Evolutionary conservation across 2,113 vertebrate genomes (phyloP), one percentile per base, ranked within the genome.

Genomic region (Entelurus aequoreus): DNA sequence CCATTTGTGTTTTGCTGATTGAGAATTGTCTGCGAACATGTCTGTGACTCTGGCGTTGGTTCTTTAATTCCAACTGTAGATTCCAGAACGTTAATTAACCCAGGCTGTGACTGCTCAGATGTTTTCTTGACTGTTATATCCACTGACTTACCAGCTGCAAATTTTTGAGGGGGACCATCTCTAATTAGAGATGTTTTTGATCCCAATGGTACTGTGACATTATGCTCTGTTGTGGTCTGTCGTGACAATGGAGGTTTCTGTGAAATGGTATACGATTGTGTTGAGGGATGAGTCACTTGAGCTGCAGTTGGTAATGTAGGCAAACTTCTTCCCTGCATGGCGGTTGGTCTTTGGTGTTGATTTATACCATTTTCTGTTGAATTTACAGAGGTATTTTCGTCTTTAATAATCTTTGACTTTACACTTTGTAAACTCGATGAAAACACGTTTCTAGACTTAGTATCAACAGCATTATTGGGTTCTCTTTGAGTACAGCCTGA

Each of bases 61-160:
- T 90, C 88, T 2, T 89, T 84, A n/a, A 85, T 83, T 58, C 79
- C 80, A 40, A 90, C 88, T 65, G 93, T 91, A 3, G 86, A 89
- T 88, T 93, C 95, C 37, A 98, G 92, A 78, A 96, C 90, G 65
- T 84, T 91, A 74, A 94, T 88, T 74, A 95, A 90, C 48, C 93
- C 84, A 68, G 80, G 21, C 9, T 93, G 91, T 54, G 86, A 76
- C 81, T 91, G 92, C 66, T 83, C 90, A 74, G 81, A 13, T 53
- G 58, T 21, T 66, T 80, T 84, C 46, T 70, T 84, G 8, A 51
- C 57, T 72, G 84, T 57, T 60, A 54, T 71, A 44, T 67, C 63
- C 8, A 51, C 54, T 14, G 71, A 21, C 12, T 78, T 82, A 12
- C 68, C 60, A 68, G 58, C 19, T 62, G 49, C 12, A 53, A 8